These are phyloP conservation scores for Lasioglossum malachurum DNA, from an alignment of 2,888 invertebrate species.

Conservation along the genomic window DNA sequence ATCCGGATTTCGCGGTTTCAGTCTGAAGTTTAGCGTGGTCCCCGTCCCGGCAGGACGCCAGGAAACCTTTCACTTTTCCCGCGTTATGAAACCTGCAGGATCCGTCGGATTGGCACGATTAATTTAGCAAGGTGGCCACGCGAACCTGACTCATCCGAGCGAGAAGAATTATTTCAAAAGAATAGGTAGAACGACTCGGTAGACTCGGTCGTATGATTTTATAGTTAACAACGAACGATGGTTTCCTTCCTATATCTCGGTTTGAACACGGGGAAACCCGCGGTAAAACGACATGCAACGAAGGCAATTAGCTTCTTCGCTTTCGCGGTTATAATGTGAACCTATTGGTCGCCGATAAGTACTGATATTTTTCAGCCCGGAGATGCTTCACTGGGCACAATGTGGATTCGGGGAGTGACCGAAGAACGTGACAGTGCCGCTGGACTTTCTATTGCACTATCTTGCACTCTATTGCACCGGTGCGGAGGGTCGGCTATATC, in stretches of 20 bases:
- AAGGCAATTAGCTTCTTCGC: slow-evolving; percentile 34
- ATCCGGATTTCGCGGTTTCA: slow-evolving; percentile 10
- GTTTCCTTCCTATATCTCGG: slow-evolving; percentile 14
- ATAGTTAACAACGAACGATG: not conserved
- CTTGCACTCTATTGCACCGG: not conserved
- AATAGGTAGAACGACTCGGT: not conserved
- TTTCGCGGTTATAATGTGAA: slow-evolving; percentile 43
- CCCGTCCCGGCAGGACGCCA: not conserved
- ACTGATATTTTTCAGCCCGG: slow-evolving; percentile 18
- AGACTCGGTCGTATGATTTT: slow-evolving; percentile 3
- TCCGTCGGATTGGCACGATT: not conserved
- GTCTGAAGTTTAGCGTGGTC: slow-evolving; percentile 19
- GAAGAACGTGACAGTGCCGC: slow-evolving; percentile 5
- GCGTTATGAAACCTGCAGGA: slow-evolving; percentile 37
- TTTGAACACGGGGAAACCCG: not conserved
- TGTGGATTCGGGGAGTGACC: slow-evolving; percentile 9
- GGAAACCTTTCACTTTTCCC: slow-evolving; percentile 50
- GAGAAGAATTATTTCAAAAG: not conserved
- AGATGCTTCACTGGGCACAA: slow-evolving; percentile 17
- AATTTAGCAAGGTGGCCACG: slow-evolving; percentile 11
- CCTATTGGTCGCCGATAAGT: slow-evolving; percentile 35
- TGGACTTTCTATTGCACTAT: slow-evolving; percentile 40
- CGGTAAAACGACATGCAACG: slow-evolving; percentile 20
- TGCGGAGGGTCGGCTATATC: not conserved
- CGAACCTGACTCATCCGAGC: not conserved